These are phyloP conservation scores for Discoglossus pictus DNA, from an alignment of 2,797 vertebrate species.

Conservation along the genomic window DNA sequence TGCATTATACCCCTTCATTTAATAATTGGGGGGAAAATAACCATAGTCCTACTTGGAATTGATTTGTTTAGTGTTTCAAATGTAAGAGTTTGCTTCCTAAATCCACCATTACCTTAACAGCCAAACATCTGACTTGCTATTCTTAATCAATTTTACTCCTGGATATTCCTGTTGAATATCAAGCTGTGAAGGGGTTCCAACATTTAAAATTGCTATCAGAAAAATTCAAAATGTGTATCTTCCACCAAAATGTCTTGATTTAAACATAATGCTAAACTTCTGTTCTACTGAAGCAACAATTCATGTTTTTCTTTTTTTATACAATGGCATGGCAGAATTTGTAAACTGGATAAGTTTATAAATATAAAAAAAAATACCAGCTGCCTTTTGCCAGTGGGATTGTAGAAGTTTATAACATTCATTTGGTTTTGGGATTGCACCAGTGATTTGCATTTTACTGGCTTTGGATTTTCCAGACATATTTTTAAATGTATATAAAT, in stretches of 20 bases:
- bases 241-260: conserved; percentile 13
- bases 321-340: conserved; percentile 26
- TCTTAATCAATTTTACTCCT: conserved; percentile 12
- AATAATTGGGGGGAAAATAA: conserved; percentile 17
- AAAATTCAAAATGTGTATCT: conserved; percentile 16
- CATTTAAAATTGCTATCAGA: background rate
- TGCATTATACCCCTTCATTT: conserved; percentile 39
- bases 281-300: conserved; percentile 10
- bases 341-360: conserved; percentile 27
- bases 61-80: conserved; percentile 6
- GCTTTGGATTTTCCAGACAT: conserved; percentile 51
- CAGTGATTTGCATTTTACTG: conserved; percentile 51
- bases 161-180: conserved; percentile 7
- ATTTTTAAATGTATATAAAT: conserved; percentile 54
- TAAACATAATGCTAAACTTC: conserved; percentile 7
- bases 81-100: conserved; percentile 16
- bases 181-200: conserved; percentile 6
- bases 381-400: conserved; percentile 46
- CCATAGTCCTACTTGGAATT: too few relatives aligned
- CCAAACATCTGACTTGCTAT: conserved; percentile 18
- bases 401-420: conserved; percentile 48
- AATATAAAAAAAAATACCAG: conserved; percentile 23
- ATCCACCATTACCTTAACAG: conserved; percentile 18
- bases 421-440: conserved; percentile 51
- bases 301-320: conserved; percentile 1